Percentiles rank a stretch among this genome's conserved stretches.
These are phyloP conservation scores for Aradophagus sp. DNA, from an alignment of 1,140 invertebrate species.

Conservation along the genomic window DNA sequence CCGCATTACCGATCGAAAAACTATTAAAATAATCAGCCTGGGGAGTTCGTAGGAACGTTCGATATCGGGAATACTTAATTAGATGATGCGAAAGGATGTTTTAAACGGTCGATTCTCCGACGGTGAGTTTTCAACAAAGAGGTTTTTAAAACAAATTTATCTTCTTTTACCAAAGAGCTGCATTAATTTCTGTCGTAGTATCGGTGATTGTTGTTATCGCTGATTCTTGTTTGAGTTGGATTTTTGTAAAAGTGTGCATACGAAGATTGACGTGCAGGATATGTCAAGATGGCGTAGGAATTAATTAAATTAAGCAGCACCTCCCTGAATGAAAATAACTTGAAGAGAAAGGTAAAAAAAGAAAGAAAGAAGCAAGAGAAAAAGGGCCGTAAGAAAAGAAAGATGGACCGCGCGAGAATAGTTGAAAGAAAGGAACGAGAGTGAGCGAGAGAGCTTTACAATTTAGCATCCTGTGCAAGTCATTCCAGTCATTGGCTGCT, in stretches of 20 bases:
- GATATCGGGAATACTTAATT: no score
- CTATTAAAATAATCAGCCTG: no score
- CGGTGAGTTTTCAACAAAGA: no score
- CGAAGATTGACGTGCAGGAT: slow-evolving; percentile 13
- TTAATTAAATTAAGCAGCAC: slow-evolving; percentile 73
- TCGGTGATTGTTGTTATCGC: no score
- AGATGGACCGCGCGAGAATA: slow-evolving; percentile 59
- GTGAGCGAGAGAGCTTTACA: slow-evolving; percentile 62
- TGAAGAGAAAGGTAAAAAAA: slow-evolving; percentile 39
- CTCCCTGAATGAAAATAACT: slow-evolving; percentile 64
- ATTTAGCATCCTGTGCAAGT: slow-evolving; percentile 73
- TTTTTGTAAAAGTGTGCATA: not conserved
- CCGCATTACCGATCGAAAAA: no score
- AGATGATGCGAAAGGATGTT: no score
- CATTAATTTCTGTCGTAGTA: no score
- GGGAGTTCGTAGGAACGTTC: no score
- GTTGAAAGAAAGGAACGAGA: slow-evolving; percentile 33
- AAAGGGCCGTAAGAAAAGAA: slow-evolving; percentile 52
- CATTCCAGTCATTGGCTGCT: slow-evolving; percentile 73
- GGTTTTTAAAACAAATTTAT: no score
- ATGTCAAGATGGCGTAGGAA: slow-evolving; percentile 71
- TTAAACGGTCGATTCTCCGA: no score
- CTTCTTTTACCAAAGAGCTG: no score
- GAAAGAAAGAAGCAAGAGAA: slow-evolving; percentile 17
- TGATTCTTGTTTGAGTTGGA: no score